phyloP scores from a whole-genome alignment of 2,888 invertebrate species.

The Andrena trimmerana region DNA sequence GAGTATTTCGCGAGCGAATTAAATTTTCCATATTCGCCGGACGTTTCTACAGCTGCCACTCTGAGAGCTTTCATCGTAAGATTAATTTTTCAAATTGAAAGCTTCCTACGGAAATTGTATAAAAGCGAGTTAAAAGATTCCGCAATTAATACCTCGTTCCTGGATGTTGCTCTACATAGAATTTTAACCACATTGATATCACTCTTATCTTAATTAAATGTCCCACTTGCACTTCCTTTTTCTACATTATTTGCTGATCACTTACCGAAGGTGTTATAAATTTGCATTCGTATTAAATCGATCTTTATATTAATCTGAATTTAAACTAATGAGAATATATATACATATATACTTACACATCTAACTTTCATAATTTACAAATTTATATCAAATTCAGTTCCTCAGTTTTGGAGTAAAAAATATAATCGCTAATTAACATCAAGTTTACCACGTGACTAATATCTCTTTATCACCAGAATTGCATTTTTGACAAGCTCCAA shows the following conservation, averaged over 20 bases:
- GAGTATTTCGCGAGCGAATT: constrained; percentile 48
- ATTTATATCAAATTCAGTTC: no score
- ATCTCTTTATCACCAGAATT: no score
- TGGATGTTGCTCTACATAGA: neutral
- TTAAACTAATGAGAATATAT: no score
- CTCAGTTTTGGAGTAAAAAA: no score
- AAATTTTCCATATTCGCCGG: constrained; percentile 44
- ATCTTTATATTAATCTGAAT: no score
- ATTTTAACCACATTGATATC: neutral
- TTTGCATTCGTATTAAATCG: no score
- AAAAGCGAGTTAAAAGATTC: neutral
- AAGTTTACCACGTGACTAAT: no score
- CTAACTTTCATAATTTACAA: no score
- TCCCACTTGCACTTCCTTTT: neutral
- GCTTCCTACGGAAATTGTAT: neutral
- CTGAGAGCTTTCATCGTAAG: constrained; percentile 33
- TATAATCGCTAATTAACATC: no score
- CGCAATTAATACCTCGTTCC: constrained; percentile 16
- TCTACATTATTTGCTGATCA: neutral
- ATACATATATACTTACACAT: no score
- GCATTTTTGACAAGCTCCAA: no score
- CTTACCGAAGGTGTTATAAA: no score
- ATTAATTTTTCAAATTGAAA: constrained; percentile 52
- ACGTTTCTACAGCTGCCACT: constrained; percentile 11
- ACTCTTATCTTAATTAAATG: neutral